Percentiles rank a stretch among this genome's conserved stretches.
phyloP scores from a whole-genome alignment of 2,113 vertebrate species.

The Neodon shergylaensis region DNA sequence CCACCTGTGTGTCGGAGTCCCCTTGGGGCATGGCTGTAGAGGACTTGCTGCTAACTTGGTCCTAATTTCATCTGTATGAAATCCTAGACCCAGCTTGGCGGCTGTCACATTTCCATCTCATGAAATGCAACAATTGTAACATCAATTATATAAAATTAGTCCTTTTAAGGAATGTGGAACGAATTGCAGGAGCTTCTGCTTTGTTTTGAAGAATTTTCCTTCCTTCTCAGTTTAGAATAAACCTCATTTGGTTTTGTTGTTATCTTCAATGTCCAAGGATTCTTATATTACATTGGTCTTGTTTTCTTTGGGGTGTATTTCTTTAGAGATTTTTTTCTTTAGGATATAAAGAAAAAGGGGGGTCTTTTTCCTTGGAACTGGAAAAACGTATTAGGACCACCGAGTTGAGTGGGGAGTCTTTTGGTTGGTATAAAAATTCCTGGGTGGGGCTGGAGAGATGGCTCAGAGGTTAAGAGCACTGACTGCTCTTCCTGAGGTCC shows the following conservation, averaged over 20 bases:
- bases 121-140: not conserved
- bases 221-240: not conserved
- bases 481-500: no score
- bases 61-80: not conserved
- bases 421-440: not conserved
- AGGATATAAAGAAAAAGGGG: not conserved
- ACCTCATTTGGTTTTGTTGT: not conserved
- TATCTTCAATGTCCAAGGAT: no score
- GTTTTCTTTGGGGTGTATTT: not conserved
- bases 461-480: no score
- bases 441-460: no score
- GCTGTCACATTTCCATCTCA: not conserved
- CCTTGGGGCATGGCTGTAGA: not conserved
- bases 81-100: not conserved
- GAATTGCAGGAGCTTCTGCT: fast-evolving
- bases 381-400: not conserved
- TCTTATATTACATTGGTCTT: not conserved
- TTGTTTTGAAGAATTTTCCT: not conserved
- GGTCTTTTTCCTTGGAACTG: not conserved
- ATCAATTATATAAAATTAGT: not conserved
- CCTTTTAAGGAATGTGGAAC: not conserved
- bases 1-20: not conserved
- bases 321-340: not conserved
- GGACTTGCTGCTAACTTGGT: not conserved
- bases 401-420: not conserved